phyloP scores from a whole-genome alignment of 2,888 invertebrate species.

The Meliscaeva auricollis region DNA sequence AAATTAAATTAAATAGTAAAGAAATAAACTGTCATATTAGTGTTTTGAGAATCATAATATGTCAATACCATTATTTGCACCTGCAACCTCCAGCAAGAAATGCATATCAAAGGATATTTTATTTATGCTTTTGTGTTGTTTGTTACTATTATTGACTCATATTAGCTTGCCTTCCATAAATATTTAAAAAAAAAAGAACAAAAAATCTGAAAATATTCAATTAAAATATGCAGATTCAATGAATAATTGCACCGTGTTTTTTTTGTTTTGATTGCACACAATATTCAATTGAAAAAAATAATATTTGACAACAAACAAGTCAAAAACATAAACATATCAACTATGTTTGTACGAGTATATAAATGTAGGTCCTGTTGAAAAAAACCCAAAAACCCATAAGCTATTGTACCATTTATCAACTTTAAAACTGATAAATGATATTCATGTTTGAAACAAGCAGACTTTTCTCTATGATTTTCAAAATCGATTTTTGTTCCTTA shows the following conservation, averaged over 20 bases:
- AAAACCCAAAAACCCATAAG: no score
- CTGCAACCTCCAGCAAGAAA: neutral
- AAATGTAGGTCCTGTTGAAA: no score
- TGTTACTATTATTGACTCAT: no score
- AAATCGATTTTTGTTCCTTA: constrained; percentile 1
- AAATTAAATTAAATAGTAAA: no score
- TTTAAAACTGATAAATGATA: constrained; percentile 2
- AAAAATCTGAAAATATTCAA: constrained; percentile 17
- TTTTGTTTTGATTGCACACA: neutral
- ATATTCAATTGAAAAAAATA: neutral
- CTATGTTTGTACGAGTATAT: no score
- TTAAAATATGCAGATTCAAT: constrained; percentile 20
- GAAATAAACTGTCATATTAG: no score
- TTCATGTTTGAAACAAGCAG: neutral
- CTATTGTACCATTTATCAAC: neutral
- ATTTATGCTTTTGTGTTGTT: neutral
- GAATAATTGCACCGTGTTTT: neutral
- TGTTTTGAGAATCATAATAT: neutral
- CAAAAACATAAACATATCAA: no score
- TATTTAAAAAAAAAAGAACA: neutral
- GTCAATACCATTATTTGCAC: neutral
- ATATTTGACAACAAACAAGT: no score
- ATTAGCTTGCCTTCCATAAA: no score
- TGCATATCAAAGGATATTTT: neutral
- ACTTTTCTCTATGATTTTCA: neutral